Conservation (phyloP, 2,888 invertebrate genomes). For the Noctua janthe region DNA sequence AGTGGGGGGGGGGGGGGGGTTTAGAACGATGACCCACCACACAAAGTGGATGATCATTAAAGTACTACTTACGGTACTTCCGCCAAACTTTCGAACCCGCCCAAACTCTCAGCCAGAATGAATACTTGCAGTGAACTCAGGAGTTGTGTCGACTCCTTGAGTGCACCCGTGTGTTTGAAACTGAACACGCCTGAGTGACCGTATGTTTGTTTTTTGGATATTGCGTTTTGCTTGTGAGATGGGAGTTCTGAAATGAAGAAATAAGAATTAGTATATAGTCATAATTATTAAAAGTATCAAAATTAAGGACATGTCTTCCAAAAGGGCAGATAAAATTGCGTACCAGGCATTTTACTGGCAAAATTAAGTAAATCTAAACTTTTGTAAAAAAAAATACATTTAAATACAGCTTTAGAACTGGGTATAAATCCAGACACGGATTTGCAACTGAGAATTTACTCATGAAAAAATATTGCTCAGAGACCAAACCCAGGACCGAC, state of each 20-base stretch:
- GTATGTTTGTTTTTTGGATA: conserved; percentile 94
- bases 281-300: not conserved
- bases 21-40: too few relatives aligned
- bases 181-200: conserved; percentile 98
- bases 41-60: not conserved
- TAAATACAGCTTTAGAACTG: not conserved
- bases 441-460: not conserved
- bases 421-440: not conserved
- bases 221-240: conserved; percentile 85
- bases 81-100: conserved; percentile 98
- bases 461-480: not conserved
- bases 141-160: conserved; percentile 93
- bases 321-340: not conserved
- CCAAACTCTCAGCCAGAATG: conserved; percentile 97
- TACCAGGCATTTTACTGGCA: not conserved
- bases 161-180: conserved; percentile 95
- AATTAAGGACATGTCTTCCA: not conserved
- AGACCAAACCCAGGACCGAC: not conserved
- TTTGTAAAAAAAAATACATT: not conserved
- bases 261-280: not conserved
- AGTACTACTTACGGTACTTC: conserved; percentile 95
- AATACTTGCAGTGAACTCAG: conserved; percentile 94
- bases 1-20: too few relatives aligned
- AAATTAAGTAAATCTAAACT: not conserved
- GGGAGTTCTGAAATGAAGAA: conserved; percentile 22